phyloP scores from a whole-genome alignment of 1,140 invertebrate species.

The Bombus confusus region DNA sequence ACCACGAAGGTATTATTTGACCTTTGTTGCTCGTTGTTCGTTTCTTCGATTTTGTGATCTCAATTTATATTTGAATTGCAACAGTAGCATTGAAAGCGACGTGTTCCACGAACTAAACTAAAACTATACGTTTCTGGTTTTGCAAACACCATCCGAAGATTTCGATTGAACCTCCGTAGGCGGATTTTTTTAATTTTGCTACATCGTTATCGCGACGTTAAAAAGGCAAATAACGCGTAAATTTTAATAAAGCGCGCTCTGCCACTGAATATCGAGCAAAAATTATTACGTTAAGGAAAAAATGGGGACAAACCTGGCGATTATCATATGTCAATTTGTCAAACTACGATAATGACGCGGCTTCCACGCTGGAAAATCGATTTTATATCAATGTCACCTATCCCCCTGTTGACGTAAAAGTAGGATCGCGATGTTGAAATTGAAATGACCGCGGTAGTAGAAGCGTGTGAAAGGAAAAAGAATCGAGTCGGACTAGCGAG shows the following conservation, averaged over 20 bases:
- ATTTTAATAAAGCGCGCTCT: too few relatives aligned
- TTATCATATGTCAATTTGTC: not conserved
- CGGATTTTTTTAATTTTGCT: not conserved
- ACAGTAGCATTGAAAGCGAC: not conserved
- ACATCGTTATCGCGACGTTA: too few relatives aligned
- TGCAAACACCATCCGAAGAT: not conserved
- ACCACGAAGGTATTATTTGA: not conserved
- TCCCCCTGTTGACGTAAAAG: constrained; percentile 21
- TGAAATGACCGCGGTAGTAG: constrained; percentile 42
- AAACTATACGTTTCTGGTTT: constrained; percentile 4
- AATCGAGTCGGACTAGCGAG: constrained; percentile 33
- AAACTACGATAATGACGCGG: not conserved
- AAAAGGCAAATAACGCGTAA: too few relatives aligned
- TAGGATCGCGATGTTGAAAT: constrained; percentile 47
- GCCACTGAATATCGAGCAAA: not conserved
- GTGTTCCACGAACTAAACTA: not conserved
- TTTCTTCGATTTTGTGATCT: not conserved
- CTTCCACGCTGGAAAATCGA: not conserved
- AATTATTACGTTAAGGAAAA: not conserved
- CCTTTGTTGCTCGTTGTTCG: not conserved
- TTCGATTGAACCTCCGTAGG: not conserved
- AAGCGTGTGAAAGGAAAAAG: constrained; percentile 16
- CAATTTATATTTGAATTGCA: not conserved
- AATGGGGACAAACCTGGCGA: not conserved
- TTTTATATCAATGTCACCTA: constrained; percentile 12